These are phyloP conservation scores for Sorex maritimensis DNA, from an alignment of 2,797 vertebrate species.

Conservation along the genomic window DNA sequence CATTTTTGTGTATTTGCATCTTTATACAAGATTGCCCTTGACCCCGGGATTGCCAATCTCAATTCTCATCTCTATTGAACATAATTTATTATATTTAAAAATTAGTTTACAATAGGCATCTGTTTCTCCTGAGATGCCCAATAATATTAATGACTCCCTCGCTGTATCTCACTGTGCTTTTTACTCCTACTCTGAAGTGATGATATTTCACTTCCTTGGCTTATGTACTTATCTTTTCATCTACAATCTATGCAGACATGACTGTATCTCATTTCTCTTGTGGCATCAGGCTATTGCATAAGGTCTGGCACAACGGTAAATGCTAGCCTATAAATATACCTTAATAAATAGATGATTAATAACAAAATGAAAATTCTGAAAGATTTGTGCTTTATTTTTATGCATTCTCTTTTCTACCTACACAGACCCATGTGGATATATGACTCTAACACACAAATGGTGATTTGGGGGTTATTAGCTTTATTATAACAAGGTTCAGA, in stretches of 20 bases:
- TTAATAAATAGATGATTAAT: background rate
- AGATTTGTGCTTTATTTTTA: background rate
- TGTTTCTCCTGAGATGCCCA: background rate
- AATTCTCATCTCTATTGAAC: background rate
- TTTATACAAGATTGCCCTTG: background rate
- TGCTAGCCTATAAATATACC: background rate
- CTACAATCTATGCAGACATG: background rate
- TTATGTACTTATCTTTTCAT: background rate
- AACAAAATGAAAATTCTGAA: conserved; percentile 3
- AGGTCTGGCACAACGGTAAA: background rate
- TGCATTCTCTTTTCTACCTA: background rate
- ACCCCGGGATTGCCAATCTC: background rate
- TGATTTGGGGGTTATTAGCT: background rate
- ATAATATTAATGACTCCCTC: background rate
- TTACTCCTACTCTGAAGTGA: background rate
- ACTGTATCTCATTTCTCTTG: background rate
- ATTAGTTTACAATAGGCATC: background rate
- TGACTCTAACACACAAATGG: background rate
- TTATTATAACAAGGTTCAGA: background rate
- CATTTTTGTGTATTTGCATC: background rate
- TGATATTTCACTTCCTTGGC: background rate
- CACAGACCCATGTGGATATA: background rate
- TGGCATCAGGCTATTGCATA: background rate
- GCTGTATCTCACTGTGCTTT: background rate
- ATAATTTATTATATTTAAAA: background rate